Conservation (phyloP, 2,113 vertebrate genomes). For the Pristiophorus japonicus region DNA sequence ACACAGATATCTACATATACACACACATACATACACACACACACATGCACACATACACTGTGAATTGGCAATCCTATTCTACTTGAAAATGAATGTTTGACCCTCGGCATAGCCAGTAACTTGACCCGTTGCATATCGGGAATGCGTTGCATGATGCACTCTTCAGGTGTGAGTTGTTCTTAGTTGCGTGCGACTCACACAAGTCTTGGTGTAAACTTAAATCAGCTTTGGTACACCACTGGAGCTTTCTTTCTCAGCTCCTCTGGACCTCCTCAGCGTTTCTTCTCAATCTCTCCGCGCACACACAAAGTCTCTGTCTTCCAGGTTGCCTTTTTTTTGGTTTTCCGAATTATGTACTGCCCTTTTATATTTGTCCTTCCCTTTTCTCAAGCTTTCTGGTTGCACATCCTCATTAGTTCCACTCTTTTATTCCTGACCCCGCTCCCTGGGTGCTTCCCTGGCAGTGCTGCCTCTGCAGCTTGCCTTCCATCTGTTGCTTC, state of each 20-base stretch:
- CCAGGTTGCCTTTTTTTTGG: not conserved
- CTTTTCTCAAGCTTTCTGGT: not conserved
- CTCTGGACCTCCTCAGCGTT: too few species aligned
- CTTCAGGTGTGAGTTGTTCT: not conserved
- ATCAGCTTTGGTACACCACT: not conserved
- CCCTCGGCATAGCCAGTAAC: not conserved
- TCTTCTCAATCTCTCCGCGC: not conserved
- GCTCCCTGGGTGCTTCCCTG: not conserved
- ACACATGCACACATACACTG: not conserved
- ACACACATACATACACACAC: too few species aligned
- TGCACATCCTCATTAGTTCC: not conserved
- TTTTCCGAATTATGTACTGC: not conserved
- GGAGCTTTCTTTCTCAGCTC: not conserved
- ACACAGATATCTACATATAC: too few species aligned
- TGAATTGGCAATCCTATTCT: not conserved
- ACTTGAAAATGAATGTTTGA: not conserved
- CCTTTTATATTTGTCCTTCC: not conserved
- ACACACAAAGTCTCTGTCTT: not conserved
- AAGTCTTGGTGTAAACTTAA: not conserved
- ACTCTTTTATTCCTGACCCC: not conserved
- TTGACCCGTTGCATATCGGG: not conserved
- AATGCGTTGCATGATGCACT: not conserved
- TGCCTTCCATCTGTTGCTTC: not conserved
- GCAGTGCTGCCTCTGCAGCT: not conserved
- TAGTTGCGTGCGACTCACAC: not conserved